These are phyloP conservation scores for Paracanthobrama guichenoti DNA, from an alignment of 2,113 vertebrate species.

Conservation along the genomic window DNA sequence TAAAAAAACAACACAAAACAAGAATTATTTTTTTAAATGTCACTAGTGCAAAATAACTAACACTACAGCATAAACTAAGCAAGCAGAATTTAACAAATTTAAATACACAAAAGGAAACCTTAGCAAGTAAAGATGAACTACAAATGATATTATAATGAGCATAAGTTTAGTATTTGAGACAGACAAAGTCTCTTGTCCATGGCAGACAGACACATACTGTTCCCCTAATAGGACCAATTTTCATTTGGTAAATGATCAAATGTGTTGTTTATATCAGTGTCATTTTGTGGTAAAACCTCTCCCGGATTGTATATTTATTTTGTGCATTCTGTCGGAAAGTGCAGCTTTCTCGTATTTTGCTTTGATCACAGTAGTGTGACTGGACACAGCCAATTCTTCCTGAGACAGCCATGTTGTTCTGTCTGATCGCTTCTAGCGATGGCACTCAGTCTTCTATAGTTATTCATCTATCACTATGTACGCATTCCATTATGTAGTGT, in stretches of 20 bases:
- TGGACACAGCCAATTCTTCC: not conserved
- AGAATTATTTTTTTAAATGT: too few relatives aligned
- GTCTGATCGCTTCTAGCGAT: not conserved
- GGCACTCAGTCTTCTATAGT: not conserved
- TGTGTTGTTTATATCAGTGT: conserved; percentile 11
- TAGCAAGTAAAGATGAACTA: not conserved
- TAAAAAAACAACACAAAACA: too few relatives aligned
- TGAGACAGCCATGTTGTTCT: conserved; percentile 10
- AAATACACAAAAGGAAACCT: not conserved
- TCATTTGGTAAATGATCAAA: conserved; percentile 10
- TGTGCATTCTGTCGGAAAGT: not conserved
- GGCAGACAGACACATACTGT: conserved; percentile 12
- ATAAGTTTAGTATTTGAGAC: not conserved
- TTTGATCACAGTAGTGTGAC: not conserved
- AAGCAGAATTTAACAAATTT: not conserved
- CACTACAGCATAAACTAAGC: not conserved
- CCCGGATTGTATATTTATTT: conserved; percentile 19
- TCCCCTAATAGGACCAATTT: not conserved
- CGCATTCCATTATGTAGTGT: not conserved
- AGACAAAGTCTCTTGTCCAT: not conserved
- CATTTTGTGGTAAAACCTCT: conserved; percentile 6
- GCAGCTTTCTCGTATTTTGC: not conserved
- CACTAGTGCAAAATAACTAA: not conserved
- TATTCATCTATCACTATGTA: not conserved
- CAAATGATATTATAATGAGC: not conserved